phyloP scores from a whole-genome alignment of 2,113 vertebrate genomes.

The Dasypus novemcinctus region DNA sequence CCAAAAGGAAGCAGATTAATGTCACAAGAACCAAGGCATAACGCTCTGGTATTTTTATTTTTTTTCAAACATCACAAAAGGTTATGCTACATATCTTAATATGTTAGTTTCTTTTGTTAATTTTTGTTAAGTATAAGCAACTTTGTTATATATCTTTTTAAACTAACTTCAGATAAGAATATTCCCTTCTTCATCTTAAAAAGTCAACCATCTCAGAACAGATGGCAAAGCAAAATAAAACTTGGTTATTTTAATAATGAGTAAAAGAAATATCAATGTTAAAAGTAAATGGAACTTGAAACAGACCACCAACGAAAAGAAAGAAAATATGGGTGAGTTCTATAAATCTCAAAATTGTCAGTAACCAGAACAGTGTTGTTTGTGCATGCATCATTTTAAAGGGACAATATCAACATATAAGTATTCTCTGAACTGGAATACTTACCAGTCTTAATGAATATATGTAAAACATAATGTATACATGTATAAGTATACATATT shows the following conservation, averaged over 20 bases:
- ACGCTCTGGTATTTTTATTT: background rate
- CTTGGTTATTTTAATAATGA: constrained; percentile 38
- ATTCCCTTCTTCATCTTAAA: constrained; percentile 43
- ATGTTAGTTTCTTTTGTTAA: constrained; percentile 42
- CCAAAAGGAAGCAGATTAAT: background rate
- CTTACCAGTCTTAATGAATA: constrained; percentile 20
- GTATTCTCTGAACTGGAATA: constrained; percentile 39
- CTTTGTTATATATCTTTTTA: constrained; percentile 34
- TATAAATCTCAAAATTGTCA: constrained; percentile 15
- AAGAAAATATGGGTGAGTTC: constrained; percentile 55
- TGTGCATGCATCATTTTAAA: constrained; percentile 76
- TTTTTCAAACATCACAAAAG: constrained; percentile 22
- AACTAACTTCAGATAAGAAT: background rate
- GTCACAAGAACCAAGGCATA: background rate
- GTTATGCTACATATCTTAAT: background rate
- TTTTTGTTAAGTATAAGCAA: constrained; percentile 25
- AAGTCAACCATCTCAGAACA: constrained; percentile 34
- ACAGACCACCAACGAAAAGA: background rate
- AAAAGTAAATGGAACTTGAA: constrained; percentile 59
- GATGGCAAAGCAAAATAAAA: constrained; percentile 50
- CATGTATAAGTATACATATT: background rate
- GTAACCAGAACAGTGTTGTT: constrained; percentile 6
- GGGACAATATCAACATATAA: constrained; percentile 78
- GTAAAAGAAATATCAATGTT: constrained; percentile 36
- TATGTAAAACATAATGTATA: background rate